phyloP scores from a whole-genome alignment of 2,113 vertebrate species.

The Heloderma charlesbogerti region DNA sequence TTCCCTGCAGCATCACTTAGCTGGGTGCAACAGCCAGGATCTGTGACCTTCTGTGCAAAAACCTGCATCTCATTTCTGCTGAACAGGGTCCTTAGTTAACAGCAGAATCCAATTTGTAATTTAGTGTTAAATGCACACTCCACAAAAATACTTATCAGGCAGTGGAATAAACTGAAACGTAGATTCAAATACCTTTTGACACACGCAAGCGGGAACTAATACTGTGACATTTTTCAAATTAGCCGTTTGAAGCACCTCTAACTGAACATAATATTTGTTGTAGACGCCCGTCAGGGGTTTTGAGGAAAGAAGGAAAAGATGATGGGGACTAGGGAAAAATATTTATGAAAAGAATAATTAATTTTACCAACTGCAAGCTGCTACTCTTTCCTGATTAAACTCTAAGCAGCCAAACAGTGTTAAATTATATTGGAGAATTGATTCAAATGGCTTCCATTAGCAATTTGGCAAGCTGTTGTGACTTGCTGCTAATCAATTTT shows the following conservation, averaged over 20 bases:
- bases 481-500: slow-evolving; percentile 81
- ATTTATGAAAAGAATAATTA: slow-evolving; percentile 79
- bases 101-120: slow-evolving; percentile 80
- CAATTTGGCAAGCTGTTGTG: slow-evolving; percentile 77
- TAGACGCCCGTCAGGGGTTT: slow-evolving; percentile 56
- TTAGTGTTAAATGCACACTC: slow-evolving; percentile 74
- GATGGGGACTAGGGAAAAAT: slow-evolving; percentile 55
- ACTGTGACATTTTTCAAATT: slow-evolving; percentile 73
- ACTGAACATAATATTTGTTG: slow-evolving; percentile 57
- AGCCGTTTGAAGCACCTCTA: slow-evolving; percentile 26
- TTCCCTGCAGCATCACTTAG: slow-evolving; percentile 49
- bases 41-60: slow-evolving; percentile 65
- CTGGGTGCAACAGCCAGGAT: slow-evolving; percentile 43
- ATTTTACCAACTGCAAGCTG: slow-evolving; percentile 71
- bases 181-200: slow-evolving; percentile 78
- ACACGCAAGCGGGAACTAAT: slow-evolving; percentile 77
- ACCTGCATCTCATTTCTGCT: slow-evolving; percentile 70
- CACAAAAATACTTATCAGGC: slow-evolving; percentile 64
- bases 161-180: slow-evolving; percentile 63
- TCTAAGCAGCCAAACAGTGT: slow-evolving; percentile 76
- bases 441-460: slow-evolving; percentile 83
- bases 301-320: slow-evolving; percentile 23
- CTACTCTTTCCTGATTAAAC: slow-evolving; percentile 74
- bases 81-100: slow-evolving; percentile 71
- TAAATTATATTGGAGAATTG: slow-evolving; percentile 82